Evolutionary conservation across 2,888 invertebrate species (phyloP).

Genomic region (Plutella xylostella): DNA sequence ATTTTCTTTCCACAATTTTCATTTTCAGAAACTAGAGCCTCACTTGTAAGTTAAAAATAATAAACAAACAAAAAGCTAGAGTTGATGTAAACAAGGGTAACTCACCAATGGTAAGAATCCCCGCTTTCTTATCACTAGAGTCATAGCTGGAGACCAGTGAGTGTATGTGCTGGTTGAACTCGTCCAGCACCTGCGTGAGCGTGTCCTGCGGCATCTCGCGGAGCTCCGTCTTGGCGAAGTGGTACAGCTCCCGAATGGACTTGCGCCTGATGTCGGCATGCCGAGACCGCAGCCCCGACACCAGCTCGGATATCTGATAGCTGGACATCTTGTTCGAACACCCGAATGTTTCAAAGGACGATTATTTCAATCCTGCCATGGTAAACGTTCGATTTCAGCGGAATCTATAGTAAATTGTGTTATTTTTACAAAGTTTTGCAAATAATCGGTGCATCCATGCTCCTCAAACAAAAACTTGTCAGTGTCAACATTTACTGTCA

Average conservation of each 20-base stretch:
- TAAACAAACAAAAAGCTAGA: too few species aligned
- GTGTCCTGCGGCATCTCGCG: conserved; percentile 90
- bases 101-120: conserved; percentile 90
- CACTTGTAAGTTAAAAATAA: not conserved
- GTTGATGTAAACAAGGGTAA: conserved; percentile 8
- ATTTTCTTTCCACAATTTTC: not conserved
- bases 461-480: too few species aligned
- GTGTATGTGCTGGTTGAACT: conserved; percentile 94
- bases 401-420: too few species aligned
- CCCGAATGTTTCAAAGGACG: too few species aligned
- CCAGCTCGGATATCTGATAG: conserved; percentile 78
- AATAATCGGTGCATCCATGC: too few species aligned
- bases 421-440: too few species aligned
- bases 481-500: too few species aligned
- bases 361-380: too few species aligned
- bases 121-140: conserved; percentile 94
- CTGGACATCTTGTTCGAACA: conserved; percentile 33
- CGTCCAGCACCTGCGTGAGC: conserved; percentile 87
- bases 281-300: conserved; percentile 88
- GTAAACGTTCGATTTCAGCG: too few species aligned
- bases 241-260: conserved; percentile 87
- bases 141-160: conserved; percentile 94
- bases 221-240: conserved; percentile 90
- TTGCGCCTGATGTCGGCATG: conserved; percentile 86
- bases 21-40: not conserved